Conservation (phyloP, 2,888 invertebrate genomes). For the Eupithecia subumbrata region DNA sequence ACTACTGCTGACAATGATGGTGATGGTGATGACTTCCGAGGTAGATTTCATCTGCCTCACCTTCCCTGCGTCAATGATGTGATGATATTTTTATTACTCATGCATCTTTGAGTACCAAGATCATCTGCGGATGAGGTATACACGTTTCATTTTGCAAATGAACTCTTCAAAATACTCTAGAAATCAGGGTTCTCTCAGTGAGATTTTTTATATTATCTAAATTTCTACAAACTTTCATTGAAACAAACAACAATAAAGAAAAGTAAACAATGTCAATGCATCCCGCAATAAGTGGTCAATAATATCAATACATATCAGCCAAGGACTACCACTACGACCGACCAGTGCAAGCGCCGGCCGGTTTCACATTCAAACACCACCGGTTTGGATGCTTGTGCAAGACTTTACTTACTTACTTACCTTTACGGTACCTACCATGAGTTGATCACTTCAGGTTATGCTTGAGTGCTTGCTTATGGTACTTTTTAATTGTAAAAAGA, state of each 20-base stretch:
- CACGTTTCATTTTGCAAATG: too few species aligned
- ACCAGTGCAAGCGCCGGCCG: constrained; percentile 1
- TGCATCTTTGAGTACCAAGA: too few species aligned
- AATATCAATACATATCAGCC: neutral
- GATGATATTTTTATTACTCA: too few species aligned
- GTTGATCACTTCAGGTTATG: neutral
- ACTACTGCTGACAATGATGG: too few species aligned
- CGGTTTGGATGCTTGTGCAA: constrained; percentile 5
- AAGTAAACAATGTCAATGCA: neutral
- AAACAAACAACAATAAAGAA: neutral
- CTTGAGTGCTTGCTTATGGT: neutral
- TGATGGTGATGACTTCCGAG: too few species aligned
- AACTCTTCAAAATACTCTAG: too few species aligned
- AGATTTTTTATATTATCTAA: neutral
- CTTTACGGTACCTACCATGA: neutral
- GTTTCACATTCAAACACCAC: neutral
- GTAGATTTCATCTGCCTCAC: too few species aligned
- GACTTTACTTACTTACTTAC: neutral
- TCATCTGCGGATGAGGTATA: too few species aligned
- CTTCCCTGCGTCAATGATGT: too few species aligned
- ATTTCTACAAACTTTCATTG: neutral
- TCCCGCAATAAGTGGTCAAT: neutral
- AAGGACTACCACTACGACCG: neutral
- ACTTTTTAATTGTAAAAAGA: neutral
- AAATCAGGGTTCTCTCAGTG: too few species aligned